Evolutionary conservation across 2,888 invertebrate genomes (phyloP), one percentile per base, ranked within the genome.

Genomic region (Craniophora ligustri): DNA sequence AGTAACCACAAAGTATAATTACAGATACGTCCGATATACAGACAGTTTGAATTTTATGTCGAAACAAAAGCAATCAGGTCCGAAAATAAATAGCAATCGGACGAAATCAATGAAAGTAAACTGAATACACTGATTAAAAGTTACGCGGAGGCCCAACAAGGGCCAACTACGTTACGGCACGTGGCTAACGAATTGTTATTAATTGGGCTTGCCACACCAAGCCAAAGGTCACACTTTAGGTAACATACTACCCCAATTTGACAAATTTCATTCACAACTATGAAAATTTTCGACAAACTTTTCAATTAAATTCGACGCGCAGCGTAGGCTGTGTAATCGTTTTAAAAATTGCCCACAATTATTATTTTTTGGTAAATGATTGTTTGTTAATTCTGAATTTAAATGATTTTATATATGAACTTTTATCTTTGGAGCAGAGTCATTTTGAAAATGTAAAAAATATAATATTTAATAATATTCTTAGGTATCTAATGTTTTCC

Each of bases 51-150:
- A 67, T 67, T 39, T 51, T 21, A 38, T 11, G 7, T 30, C 57
- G 21, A 63, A 47, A 46, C 21, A 69, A 60, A 71, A 63, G 54
- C 34, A 59, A 56, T 56, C 48, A 38, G 39, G 48, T 30, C 19
- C 44, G 28, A 59, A 61, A 57, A 65, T 61, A 61, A 46, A 46
- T 48, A 36, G 35, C 54, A 63, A 46, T 55, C 42, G 30, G 44
- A 36, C 31, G 60, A 54, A 66, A 70, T 67, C 65, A 67, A 57
- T 70, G 57, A 60, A 68, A 69, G 44, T 64, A 65, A 72, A 48
- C 72, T 63, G 46, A 62, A 69, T 72, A 70, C 64, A 61, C 64
- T 67, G 74, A 75, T 79, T 79, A 76, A 75, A 79, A 79, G 66
- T 78, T 76, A 65, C 67, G 59, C 41, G 32, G 48, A 54, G 55